Base-by-base conservation (phyloP, 2,888 invertebrate genomes). In the Lepetodrilus schrolli region DNA sequence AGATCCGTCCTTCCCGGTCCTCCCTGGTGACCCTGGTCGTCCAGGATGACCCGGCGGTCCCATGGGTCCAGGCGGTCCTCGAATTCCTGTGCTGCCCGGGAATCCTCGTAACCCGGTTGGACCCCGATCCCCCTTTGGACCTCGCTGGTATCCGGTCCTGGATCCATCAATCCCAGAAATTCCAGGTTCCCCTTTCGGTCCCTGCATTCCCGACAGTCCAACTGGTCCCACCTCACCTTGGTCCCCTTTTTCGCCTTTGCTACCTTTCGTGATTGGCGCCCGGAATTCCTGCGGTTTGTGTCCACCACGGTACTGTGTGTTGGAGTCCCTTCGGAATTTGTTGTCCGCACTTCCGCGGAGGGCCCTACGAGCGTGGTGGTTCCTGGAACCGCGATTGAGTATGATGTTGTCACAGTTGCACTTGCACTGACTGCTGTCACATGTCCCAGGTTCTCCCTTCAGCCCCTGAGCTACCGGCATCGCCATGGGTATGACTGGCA, bases 401-500 rank as follows among this genome's bases (percentile, higher is more conserved):
- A 30, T 17, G 58, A 30, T 10, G 13, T 30, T 30, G n/a, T 34
- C 17, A 30, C 58, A 58, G 34, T 58, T 34, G 17, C 58, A 58
- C 30, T 58, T 58, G 30, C 58, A 58, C 58, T 58, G n/a, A 30
- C 58, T 58, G 30, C 30, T 58, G 58, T 58, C 58, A 58, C 58
- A 58, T 3, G 30, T n/a, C 13, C 58, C 58, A 7, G 58, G 58
- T 30, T 58, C 58, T n/a, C 58, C 58, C 17, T 58, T 58, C 21
- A n/a, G 58, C 7, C 58, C 58, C 10, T 8, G 58, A 8, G 34
- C 34, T 34, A 58, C 58, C 1, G 58, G 58, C 26, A 58, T 30
- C 8, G 58, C 58, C 58, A 58, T 58, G 4, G 58, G 34, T 34
- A 58, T 58, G 13, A 58, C 30, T 0, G 58, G 34, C 58, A 58